Base-by-base conservation (phyloP, 2,888 invertebrate species). In the Dorcus hopei region DNA sequence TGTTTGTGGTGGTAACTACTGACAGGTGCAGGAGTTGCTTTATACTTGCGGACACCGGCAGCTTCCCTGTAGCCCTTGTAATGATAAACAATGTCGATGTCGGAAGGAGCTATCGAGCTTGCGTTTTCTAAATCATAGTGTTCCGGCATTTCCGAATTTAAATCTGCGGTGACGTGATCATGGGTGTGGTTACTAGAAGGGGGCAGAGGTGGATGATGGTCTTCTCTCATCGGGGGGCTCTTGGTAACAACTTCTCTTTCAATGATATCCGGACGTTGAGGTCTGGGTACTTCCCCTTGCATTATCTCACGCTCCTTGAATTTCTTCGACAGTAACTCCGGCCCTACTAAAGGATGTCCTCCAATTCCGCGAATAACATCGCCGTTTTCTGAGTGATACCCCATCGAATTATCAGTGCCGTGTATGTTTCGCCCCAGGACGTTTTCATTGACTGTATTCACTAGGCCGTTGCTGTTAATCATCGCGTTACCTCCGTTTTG, bases 101-200 rank as follows among this genome's bases (percentile, higher is more conserved):
- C 97, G 2, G 96, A 96, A 0, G 97, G 97, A 0, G 97, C 97
- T 67, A 97, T 97, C 0, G 95, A 96, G 76, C 95, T 96, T 1
- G 97, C 96, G 78, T 97, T 97, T 80, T 97, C 97, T 61, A 97
- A 81, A 76, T 97, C 97, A 74, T 97, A 97, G 75, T 95, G 95
- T 75, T 96, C 95, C 0, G 95, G 93, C 61, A 88, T 83, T 73
- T 92, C 91, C 7, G 87, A 88, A 71, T 87, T 86, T 68, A 93
- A 81, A 71, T 93, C 92, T 52, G 89, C 87, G 45, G 83, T 83
- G 26, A 87, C 87, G 69, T 90, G 90, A 59, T 91, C 90, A 69
- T 91, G 85, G 1, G 86, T 85, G 62, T 85, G 86, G 70, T 85
- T 89, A 11, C 87, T 85, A 0, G 88, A 87, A 14, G 88, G 89